Base-by-base conservation (phyloP, 2,888 invertebrate genomes). In the Microctonus brassicae region DNA sequence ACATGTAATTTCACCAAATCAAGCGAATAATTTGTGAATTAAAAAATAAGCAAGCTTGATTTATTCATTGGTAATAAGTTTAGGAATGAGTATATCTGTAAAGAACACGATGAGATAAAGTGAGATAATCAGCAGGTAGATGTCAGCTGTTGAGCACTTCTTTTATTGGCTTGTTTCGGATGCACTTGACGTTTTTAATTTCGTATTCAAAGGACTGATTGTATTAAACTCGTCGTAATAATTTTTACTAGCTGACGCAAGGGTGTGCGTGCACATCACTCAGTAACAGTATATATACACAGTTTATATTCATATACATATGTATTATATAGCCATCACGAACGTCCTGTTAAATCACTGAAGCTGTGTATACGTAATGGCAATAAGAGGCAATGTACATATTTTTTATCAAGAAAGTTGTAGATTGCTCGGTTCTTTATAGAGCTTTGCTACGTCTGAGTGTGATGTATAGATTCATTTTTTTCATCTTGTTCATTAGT, bases 171-270 rank as follows among this genome's bases (percentile, higher is more conserved):
- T 20, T 47, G 24, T 20, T 9, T 36, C 66, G 53, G 61, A 69
- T 53, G 64, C 52, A 67, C 65, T 78, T 73, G 78, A 78, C 79
- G 73, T 79, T 79, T 81, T 81, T 78, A 79, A 81, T 81, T 80
- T 79, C 76, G 76, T 78, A 79, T 77, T 80, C 74, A 77, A 78
- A 78, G 76, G n/a, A 78, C 77, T 77, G 76, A 81, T 80, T 81
- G 78, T 75, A 73, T 76, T 74, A 67, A 47, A 70, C 11, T 42
- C 62, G 70, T 70, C 65, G 60, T 42, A 39, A 9, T 62, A 22
- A 33, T 36, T 52, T 58, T 64, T 69, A 60, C n/a, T n/a, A n/a
- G 13, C 33, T n/a, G 9, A 26, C 62, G 9, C 26, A 29, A n/a
- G 39, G 11, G 5, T 26, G 58, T 24, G n/a, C 22, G n/a, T 34